phyloP scores from a whole-genome alignment of 2,113 vertebrate genomes.

The Meleagris gallopavo region DNA sequence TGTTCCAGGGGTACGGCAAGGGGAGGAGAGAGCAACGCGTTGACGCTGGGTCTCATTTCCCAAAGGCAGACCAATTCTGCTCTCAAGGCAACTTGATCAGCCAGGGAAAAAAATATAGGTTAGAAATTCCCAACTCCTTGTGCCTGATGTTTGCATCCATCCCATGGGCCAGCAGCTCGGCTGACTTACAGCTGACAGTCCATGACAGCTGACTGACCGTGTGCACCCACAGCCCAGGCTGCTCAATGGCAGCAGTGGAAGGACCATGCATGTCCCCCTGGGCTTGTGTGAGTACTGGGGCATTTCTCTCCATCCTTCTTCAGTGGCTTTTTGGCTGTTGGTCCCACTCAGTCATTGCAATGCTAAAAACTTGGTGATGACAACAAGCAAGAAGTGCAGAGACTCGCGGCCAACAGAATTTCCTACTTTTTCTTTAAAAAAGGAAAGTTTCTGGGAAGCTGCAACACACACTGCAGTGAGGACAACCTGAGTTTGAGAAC shows the following conservation, averaged over 20 bases:
- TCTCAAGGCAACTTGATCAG: not conserved
- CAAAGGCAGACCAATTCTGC: not conserved
- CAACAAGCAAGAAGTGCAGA: not conserved
- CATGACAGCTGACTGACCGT: not conserved
- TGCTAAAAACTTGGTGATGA: not conserved
- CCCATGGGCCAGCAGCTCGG: not conserved
- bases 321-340: accelerated
- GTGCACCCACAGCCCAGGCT: not conserved
- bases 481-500: accelerated
- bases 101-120: not conserved
- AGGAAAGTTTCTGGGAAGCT: not conserved
- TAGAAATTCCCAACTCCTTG: not conserved
- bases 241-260: not conserved
- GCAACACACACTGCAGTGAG: accelerated
- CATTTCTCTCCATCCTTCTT: not conserved
- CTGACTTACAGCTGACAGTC: slow-evolving; percentile 4
- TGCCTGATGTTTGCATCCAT: not conserved
- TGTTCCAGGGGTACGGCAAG: slow-evolving; percentile 64
- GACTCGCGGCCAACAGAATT: not conserved
- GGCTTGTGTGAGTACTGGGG: not conserved
- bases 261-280: not conserved
- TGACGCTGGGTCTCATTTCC: not conserved
- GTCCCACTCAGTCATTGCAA: not conserved
- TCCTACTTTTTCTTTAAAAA: not conserved
- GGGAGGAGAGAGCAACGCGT: not conserved